Evolutionary conservation across 2,888 invertebrate genomes (phyloP).

Genomic region (Hemistola chrysoprasaria): DNA sequence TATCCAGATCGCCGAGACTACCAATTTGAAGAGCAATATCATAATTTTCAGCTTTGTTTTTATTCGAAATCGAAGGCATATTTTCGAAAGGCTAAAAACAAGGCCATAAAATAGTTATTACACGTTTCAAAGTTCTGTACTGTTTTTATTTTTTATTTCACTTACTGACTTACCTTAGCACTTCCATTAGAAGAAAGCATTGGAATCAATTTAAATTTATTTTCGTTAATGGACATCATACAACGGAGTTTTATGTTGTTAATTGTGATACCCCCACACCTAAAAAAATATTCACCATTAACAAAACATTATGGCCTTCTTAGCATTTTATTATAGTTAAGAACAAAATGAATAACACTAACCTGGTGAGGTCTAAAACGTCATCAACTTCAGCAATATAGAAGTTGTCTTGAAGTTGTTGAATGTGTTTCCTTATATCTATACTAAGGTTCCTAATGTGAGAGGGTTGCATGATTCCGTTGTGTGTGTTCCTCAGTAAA

Average conservation of each 20-base stretch:
- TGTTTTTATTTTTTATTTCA: too few species aligned
- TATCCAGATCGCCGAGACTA: constrained; percentile 32
- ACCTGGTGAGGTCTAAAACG: constrained; percentile 38
- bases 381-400: constrained; percentile 30
- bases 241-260: constrained; percentile 40
- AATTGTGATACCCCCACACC: constrained; percentile 52
- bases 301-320: too few species aligned
- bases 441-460: constrained; percentile 44
- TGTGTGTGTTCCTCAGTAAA: constrained; percentile 82
- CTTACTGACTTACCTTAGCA: neutral
- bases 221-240: constrained; percentile 31
- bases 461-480: constrained; percentile 84
- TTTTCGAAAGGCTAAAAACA: too few species aligned
- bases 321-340: too few species aligned
- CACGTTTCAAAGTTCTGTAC: too few species aligned
- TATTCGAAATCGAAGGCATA: too few species aligned
- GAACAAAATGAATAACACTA: constrained; percentile 7
- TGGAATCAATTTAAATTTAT: constrained; percentile 40
- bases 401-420: neutral
- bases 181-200: constrained; percentile 24
- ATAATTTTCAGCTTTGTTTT: neutral
- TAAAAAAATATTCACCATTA: constrained; percentile 18
- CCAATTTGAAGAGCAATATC: constrained; percentile 26
- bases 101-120: too few species aligned
- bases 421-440: constrained; percentile 36